Conservation (phyloP, 2,797 vertebrate genomes). For the Loriculus beryllinus region DNA sequence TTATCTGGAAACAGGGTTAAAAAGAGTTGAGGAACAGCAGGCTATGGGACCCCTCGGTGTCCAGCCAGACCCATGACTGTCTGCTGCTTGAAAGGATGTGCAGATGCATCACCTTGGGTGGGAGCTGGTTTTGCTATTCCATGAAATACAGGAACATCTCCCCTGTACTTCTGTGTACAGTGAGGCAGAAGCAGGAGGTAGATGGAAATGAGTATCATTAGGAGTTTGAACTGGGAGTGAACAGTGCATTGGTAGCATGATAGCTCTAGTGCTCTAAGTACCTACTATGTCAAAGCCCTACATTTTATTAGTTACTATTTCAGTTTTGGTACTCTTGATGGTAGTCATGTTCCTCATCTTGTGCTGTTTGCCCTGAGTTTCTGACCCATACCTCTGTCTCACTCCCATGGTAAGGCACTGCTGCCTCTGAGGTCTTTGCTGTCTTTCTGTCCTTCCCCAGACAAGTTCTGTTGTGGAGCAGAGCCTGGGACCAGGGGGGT, state of each 20-base stretch:
- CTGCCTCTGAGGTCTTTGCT: not conserved
- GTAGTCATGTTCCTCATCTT: not conserved
- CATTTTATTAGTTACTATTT: not conserved
- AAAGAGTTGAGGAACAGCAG: not conserved
- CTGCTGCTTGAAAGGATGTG: not conserved
- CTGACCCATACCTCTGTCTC: not conserved
- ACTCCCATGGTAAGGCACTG: not conserved
- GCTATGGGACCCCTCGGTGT: not conserved
- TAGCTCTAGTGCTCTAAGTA: not conserved
- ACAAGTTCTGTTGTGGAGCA: not conserved
- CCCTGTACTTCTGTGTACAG: not conserved
- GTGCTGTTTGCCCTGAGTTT: not conserved
- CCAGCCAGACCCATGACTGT: not conserved
- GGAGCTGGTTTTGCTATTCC: not conserved
- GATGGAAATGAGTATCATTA: not conserved
- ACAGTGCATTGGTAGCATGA: not conserved
- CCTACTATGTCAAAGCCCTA: rapidly evolving
- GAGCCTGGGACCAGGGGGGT: not conserved
- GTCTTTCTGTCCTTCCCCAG: not conserved
- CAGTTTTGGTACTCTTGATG: not conserved
- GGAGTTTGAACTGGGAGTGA: not conserved
- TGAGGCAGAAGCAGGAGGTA: not conserved
- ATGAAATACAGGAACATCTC: not conserved
- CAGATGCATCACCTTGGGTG: not conserved
- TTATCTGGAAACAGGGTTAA: not conserved